These are phyloP conservation scores for Pitangus sulphuratus DNA, from an alignment of 2,797 vertebrate species.

Conservation along the genomic window DNA sequence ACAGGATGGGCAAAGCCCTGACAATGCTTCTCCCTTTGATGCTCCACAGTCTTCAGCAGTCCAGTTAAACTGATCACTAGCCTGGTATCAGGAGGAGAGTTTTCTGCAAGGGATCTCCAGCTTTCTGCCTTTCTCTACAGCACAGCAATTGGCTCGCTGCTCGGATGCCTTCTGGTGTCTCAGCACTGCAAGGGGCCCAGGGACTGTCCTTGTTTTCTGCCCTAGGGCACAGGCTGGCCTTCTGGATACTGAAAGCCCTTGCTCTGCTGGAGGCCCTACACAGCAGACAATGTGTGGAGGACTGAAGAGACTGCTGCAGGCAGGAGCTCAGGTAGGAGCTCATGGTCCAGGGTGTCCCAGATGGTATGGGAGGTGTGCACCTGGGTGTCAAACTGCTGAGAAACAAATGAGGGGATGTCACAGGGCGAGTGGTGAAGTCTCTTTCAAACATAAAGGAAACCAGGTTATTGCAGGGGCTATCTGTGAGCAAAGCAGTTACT, in stretches of 20 bases:
- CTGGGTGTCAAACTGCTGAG: background rate
- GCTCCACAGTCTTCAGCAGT: background rate
- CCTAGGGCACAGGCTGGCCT: background rate
- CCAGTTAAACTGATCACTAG: background rate
- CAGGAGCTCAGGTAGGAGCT: background rate
- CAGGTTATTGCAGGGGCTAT: background rate
- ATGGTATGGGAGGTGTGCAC: background rate
- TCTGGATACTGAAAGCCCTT: background rate
- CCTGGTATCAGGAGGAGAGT: background rate
- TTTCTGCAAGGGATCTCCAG: background rate
- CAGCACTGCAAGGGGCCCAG: background rate
- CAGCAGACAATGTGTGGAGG: accelerated
- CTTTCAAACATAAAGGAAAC: background rate
- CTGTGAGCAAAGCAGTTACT: background rate
- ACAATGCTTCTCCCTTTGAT: background rate
- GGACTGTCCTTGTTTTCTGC: background rate
- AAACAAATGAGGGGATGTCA: background rate
- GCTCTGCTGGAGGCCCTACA: accelerated
- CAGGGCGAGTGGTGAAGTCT: accelerated
- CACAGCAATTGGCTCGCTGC: background rate
- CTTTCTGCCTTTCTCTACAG: background rate
- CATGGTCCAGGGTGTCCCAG: too few species aligned
- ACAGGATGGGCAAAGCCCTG: background rate
- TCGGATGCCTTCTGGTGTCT: background rate
- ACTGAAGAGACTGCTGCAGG: accelerated